phyloP scores from a whole-genome alignment of 1,140 invertebrate genomes.

The Bombus vancouverensis region DNA sequence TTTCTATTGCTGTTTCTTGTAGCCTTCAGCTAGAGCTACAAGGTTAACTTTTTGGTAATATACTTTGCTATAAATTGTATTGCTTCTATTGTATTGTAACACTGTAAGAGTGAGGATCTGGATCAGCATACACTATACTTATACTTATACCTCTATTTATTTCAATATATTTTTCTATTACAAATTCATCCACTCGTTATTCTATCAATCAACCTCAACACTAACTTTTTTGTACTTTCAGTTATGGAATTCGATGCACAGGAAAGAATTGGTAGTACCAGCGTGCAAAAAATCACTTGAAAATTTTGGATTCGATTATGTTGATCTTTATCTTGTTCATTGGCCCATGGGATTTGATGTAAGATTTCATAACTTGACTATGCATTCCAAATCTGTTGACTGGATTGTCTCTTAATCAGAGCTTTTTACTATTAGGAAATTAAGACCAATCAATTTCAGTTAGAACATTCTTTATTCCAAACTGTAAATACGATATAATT shows the following conservation, averaged over 20 bases:
- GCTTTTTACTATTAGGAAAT: neutral
- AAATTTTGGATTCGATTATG: constrained; percentile 87
- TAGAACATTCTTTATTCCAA: neutral
- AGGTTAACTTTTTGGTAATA: too few relatives aligned
- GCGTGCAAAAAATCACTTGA: constrained; percentile 84
- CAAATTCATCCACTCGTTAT: too few relatives aligned
- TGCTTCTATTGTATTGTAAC: too few relatives aligned
- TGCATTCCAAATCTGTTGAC: neutral
- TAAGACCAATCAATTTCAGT: neutral
- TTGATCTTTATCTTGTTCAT: constrained; percentile 91
- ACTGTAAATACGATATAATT: neutral
- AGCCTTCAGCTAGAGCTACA: too few relatives aligned
- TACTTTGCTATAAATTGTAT: too few relatives aligned
- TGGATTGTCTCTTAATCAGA: neutral
- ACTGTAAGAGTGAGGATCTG: too few relatives aligned
- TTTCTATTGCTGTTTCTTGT: too few relatives aligned
- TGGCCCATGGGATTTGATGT: constrained; percentile 89
- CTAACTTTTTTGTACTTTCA: constrained; percentile 74
- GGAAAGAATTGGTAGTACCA: constrained; percentile 78
- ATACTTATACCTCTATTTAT: too few relatives aligned
- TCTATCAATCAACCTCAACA: neutral
- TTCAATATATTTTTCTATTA: too few relatives aligned
- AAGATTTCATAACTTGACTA: constrained; percentile 46
- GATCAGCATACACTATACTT: too few relatives aligned
- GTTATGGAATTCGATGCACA: constrained; percentile 84